Base-by-base conservation (phyloP, 2,113 vertebrate genomes). In the Cyanoramphus novaezelandiae region DNA sequence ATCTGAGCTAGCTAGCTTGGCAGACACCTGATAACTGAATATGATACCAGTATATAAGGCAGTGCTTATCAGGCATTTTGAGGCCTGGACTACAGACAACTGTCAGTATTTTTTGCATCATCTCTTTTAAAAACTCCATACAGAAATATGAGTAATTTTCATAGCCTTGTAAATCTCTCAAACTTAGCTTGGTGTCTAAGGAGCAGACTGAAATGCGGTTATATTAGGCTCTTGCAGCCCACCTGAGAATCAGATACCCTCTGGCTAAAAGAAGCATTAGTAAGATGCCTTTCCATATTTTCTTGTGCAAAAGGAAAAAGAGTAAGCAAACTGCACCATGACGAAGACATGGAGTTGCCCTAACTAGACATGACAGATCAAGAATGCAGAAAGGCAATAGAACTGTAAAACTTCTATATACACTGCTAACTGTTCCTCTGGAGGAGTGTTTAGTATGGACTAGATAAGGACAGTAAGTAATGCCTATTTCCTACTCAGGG, bases 401-500 rank as follows among this genome's bases (percentile, higher is more conserved):
- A 65, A 67, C 13, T n/a, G 3, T 4, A 21, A 62, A 52, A 9
- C 23, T 41, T 39, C 0, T 5, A 11, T 4, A 5, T 31, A 35
- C 11, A 3, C 68, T 3, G 10, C 13, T 2, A 1, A 24, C 15
- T 35, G 2, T 57, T 8, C 35, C 29, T 76, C 68, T 37, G 49
- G 68, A 71, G 44, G 16, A 37, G 28, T 3, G 39, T 47, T 55
- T 17, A 6, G 17, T 15, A 27, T 13, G 63, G 89, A 57, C 9
- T 44, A 55, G 49, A 15, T 3, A 3, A 65, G 49, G 63, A 69
- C 13, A 62, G 6, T 6, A 25, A 49, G 5, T 17, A 6, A 13
- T 4, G n/a, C 7, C 52, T 8, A 0, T 13, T 49, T 49, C 11
- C 24, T 19, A 1, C 11, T 3, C 20, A 43, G 41, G 20, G 11